Evolutionary conservation across 2,113 vertebrate species (phyloP).

Genomic region (Saimiri boliviensis): DNA sequence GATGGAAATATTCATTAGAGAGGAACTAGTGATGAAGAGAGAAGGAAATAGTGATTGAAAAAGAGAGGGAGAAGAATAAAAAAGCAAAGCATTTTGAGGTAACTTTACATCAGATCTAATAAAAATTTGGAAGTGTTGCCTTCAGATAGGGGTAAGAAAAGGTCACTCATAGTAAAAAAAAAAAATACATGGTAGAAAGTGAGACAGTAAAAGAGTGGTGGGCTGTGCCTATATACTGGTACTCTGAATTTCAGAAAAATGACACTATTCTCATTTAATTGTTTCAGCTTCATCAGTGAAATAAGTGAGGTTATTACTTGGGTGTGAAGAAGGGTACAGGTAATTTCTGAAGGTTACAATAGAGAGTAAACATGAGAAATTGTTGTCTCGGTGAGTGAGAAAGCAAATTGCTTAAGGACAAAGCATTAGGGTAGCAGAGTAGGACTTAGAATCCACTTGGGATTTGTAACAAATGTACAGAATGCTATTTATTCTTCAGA

Average conservation of each 20-base stretch:
- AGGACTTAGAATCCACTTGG: neutral
- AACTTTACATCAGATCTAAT: neutral
- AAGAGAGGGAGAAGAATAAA: neutral
- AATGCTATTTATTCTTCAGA: neutral
- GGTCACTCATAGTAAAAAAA: neutral
- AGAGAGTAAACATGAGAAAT: neutral
- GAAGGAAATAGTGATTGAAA: neutral
- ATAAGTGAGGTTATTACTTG: neutral
- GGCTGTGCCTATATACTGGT: too few species aligned
- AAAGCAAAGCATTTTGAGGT: neutral
- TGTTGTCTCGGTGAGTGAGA: neutral
- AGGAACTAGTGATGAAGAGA: neutral
- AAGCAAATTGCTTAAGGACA: neutral
- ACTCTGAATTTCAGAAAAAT: neutral
- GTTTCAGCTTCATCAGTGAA: neutral
- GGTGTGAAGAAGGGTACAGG: neutral
- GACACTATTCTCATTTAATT: neutral
- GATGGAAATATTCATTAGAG: neutral
- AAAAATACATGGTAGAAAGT: neutral
- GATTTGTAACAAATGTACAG: neutral
- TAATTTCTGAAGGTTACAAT: neutral
- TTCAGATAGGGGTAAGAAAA: neutral
- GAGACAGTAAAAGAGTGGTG: neutral
- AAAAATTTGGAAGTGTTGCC: neutral
- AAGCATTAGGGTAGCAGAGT: rapidly evolving